A percentile compares a stretch with the other conserved stretches of the same genome.
Conservation (phyloP, 2,113 vertebrate species). For the Cebus imitator region DNA sequence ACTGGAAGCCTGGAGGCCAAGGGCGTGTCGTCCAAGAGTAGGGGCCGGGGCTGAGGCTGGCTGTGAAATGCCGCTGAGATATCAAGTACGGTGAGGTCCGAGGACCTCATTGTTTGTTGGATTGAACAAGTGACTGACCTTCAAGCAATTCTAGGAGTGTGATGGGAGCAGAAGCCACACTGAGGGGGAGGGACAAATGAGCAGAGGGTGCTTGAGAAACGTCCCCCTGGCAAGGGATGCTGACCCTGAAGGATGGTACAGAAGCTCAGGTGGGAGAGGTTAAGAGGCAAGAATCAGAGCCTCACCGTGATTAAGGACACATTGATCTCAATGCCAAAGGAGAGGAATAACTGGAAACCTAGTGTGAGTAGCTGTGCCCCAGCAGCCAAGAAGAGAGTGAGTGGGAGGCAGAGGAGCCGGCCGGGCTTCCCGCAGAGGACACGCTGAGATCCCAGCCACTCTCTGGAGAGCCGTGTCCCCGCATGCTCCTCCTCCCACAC, state of each 20-base stretch:
- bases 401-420: background rate
- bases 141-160: background rate
- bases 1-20: background rate
- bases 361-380: background rate
- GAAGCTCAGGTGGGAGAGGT: background rate
- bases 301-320: background rate
- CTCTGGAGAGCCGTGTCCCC: background rate
- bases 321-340: background rate
- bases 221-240: background rate
- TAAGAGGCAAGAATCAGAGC: background rate
- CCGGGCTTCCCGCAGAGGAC: background rate
- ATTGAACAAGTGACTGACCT: background rate
- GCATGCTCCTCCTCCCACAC: accelerated
- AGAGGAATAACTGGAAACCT: background rate
- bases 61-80: background rate
- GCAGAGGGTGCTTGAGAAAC: background rate
- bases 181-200: background rate
- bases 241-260: background rate
- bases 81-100: background rate
- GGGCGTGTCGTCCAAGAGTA: background rate
- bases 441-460: background rate
- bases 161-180: background rate
- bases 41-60: background rate
- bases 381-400: background rate
- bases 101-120: background rate